Base-by-base conservation (phyloP, 1,140 invertebrate genomes). In the Aphelenchoides avenae region DNA sequence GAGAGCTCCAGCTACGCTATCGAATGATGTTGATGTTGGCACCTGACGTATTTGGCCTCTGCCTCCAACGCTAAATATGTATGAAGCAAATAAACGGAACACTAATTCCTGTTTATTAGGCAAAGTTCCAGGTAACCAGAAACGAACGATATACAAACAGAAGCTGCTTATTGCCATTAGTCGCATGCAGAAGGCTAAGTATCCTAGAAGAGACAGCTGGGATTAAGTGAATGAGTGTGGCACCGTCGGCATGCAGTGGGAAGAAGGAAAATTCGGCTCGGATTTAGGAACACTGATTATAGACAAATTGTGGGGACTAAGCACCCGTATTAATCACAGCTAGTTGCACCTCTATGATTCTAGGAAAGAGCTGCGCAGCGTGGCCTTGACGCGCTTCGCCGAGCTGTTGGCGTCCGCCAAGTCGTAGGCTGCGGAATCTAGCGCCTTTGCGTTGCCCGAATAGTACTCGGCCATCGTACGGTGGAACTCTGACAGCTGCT, bases 1-100 rank as follows among this genome's bases (percentile, higher is more conserved):
- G 92, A 96, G 81, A 94, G 91, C 13, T 92, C 90, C 77, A 92
- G 89, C 9, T 96, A 96, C 81, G 90, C 91, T 60, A 96, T 97
- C 74, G 92, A 97, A 81, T 96, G 71, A 79, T 91, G 95, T 80
- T 96, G 70, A 80, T 60, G n/a, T 2, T n/a, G n/a, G n/a, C n/a
- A n/a, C n/a, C n/a, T 3, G 15, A 4, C 20, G 15, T 2, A 26
- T n/a, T 20, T 3, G 11, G 9, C 27, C 5, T 46, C 15, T 46
- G 5, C 6, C 33, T 1, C 11, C n/a, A 20, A 5, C 0, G 11
- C 24, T 34, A 13, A 18, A 29, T 20, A 15, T 30, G 43, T n/a
- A 46, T 11, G 6, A 18, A 20, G n/a, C n/a, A 3, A 46, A 34
- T 6, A 5, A 29, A 5, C 11, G n/a, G 18, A 46, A 46, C 15